Evolutionary conservation across 2,888 invertebrate species (phyloP).

Genomic region (Drosophila borealis): DNA sequence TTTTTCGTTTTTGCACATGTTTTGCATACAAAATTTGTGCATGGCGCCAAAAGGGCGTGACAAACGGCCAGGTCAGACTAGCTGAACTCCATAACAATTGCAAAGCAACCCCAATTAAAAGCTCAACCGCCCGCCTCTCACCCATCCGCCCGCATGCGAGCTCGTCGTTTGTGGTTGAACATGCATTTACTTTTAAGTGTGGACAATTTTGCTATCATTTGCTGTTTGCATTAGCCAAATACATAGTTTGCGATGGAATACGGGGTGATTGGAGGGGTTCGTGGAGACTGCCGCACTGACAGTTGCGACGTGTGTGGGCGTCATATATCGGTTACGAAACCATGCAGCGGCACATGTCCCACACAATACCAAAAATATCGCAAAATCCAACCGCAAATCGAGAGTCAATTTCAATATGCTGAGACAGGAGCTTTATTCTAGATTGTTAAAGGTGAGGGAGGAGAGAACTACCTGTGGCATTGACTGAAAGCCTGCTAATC

Average conservation of each 20-base stretch:
- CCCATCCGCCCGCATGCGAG: slow-evolving; percentile 5
- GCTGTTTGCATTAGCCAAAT: slow-evolving; percentile 54
- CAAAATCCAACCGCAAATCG: slow-evolving; percentile 45
- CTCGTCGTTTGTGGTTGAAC: slow-evolving; percentile 26
- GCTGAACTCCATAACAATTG: slow-evolving; percentile 18
- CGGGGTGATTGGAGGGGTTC: too few species aligned
- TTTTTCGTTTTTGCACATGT: not conserved
- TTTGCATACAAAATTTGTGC: slow-evolving; percentile 22
- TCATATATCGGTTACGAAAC: slow-evolving; percentile 68
- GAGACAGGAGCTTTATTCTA: not conserved
- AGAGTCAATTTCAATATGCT: slow-evolving; percentile 49
- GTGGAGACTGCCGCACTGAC: not conserved
- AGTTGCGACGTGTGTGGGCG: slow-evolving; percentile 70
- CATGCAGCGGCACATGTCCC: slow-evolving; percentile 36
- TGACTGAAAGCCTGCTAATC: slow-evolving; percentile 69
- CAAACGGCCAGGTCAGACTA: slow-evolving; percentile 23
- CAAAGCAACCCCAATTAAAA: slow-evolving; percentile 18
- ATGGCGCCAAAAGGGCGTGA: slow-evolving; percentile 62
- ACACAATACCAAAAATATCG: slow-evolving; percentile 13
- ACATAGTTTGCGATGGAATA: not conserved
- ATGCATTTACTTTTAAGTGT: slow-evolving; percentile 44
- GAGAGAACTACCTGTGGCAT: slow-evolving; percentile 4
- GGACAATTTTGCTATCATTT: slow-evolving; percentile 42
- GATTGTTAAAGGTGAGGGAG: not conserved
- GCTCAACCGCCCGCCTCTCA: not conserved